Evolutionary conservation across 2,113 vertebrate species (phyloP).

Genomic region (Damaliscus lunatus): DNA sequence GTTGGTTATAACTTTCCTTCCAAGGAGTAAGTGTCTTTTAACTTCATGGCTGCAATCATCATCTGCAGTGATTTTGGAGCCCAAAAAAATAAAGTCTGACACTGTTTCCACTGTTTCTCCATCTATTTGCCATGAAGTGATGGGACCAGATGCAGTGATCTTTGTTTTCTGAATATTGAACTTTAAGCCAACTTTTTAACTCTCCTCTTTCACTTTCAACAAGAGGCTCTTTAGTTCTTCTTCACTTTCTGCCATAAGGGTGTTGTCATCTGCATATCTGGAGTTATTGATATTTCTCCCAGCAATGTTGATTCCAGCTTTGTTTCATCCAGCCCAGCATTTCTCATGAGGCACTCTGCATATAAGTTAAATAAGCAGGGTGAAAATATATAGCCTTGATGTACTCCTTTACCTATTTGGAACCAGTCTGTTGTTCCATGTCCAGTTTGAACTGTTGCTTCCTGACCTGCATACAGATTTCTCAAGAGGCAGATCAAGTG

Average conservation of each 20-base stretch:
- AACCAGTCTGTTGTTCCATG: too few species aligned
- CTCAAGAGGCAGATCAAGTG: too few species aligned
- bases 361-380: neutral
- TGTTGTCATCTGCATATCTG: neutral
- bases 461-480: too few species aligned
- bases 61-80: neutral
- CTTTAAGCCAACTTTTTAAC: neutral
- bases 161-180: neutral
- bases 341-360: neutral
- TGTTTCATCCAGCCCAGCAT: neutral
- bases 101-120: neutral
- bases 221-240: neutral
- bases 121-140: neutral
- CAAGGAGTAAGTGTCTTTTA: neutral
- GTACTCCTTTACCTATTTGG: too few species aligned
- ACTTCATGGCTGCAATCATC: neutral
- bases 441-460: too few species aligned
- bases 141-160: neutral
- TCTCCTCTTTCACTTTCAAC: neutral
- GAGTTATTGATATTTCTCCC: neutral
- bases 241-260: neutral
- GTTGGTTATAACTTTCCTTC: neutral
- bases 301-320: neutral
- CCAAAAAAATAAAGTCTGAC: neutral
- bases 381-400: neutral